phyloP scores from a whole-genome alignment of 1,140 invertebrate genomes.

The Berghia stephanieae region DNA sequence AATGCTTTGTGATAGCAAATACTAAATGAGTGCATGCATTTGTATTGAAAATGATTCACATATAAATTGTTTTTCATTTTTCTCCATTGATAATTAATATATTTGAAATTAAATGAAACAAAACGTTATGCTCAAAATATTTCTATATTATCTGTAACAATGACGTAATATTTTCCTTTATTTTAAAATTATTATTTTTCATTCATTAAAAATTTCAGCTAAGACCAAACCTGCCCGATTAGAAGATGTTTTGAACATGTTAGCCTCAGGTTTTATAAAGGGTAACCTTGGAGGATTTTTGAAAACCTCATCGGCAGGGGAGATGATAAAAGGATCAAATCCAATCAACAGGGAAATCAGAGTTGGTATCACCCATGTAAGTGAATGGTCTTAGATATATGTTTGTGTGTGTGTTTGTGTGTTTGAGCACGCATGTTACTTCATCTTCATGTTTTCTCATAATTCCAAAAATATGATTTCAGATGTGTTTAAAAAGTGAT shows the following conservation, averaged over 20 bases:
- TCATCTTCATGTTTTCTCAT: background rate
- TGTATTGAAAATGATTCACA: too few relatives aligned
- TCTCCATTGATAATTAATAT: too few relatives aligned
- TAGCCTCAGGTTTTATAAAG: constrained; percentile 93
- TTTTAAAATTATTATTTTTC: too few relatives aligned
- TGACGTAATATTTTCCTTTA: too few relatives aligned
- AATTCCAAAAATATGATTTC: too few relatives aligned
- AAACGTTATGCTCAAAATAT: too few relatives aligned
- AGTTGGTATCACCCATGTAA: constrained; percentile 78
- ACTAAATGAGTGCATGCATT: too few relatives aligned
- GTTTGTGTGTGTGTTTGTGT: background rate
- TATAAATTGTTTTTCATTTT: too few relatives aligned
- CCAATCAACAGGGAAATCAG: constrained; percentile 93
- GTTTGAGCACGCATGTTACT: background rate
- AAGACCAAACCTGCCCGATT: constrained; percentile 68
- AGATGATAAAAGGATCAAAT: constrained; percentile 95
- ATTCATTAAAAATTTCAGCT: constrained; percentile 44
- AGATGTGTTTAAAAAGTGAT: too few relatives aligned
- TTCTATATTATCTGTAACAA: too few relatives aligned
- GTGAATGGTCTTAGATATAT: constrained; percentile 57
- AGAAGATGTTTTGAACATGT: constrained; percentile 89
- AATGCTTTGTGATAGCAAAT: too few relatives aligned
- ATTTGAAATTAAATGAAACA: too few relatives aligned
- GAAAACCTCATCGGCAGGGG: constrained; percentile 83
- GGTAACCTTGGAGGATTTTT: constrained; percentile 95